Evolutionary conservation across 2,113 vertebrate species (phyloP), one percentile per base, ranked within the genome.

Genomic region (Lichenostomus cassidix): DNA sequence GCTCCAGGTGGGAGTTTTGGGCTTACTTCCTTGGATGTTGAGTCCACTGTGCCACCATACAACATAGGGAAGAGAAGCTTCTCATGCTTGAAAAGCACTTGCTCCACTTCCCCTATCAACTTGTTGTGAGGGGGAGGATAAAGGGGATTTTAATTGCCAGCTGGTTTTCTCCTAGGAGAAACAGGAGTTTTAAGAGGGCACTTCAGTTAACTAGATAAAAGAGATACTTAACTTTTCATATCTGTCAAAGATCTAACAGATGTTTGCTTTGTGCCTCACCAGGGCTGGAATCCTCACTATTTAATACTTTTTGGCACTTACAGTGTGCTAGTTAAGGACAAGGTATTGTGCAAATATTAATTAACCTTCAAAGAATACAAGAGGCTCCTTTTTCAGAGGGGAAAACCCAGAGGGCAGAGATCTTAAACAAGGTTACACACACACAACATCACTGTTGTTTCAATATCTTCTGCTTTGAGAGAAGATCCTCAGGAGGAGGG

Each of bases 271-370:
- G 52, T 71, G 49, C 16, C 49, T 93, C 31, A 60, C 24, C n/a
- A 56, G 56, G 35, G 29, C 41, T 75, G 53, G 47, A 68, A 70
- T 70, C 11, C 50, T 91, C 77, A 42, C 18, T 62, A 10, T 89
- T 92, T 76, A 60, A 53, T 65, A 53, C 39, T 56, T 21, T 18
- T 33, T 65, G 71, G 33, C 41, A 76, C 25, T 81, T 52, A 56
- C 9, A 31, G 31, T 59, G 9, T 74, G 37, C 47, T 87, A 83
- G 68, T 87, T 81, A 74, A 70, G 64, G 76, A 83, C 22, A 77
- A 92, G 42, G 52, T 53, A 65, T 52, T 77, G 28, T 69, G 73
- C 42, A 95, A 86, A 94, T 77, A 92, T 58, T 83, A 86, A 90
- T 95, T 83, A 89, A 77, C 63, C 46, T 87, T 81, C 64, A 65